These are phyloP conservation scores for Agrotis puta DNA, from an alignment of 2,888 invertebrate species.

Conservation along the genomic window DNA sequence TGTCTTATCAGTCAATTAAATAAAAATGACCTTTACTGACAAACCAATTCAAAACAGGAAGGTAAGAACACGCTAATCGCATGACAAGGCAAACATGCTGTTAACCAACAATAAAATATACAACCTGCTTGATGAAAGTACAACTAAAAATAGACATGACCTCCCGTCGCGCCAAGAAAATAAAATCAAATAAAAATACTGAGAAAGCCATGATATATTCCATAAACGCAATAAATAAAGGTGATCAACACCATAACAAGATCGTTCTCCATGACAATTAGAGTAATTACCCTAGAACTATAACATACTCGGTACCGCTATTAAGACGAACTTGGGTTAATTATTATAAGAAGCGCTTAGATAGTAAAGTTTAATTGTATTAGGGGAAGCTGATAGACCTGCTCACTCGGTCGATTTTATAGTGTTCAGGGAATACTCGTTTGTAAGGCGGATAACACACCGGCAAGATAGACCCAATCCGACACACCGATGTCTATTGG, in stretches of 20 bases:
- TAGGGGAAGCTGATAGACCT: conserved; percentile 20
- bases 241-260: conserved; percentile 32
- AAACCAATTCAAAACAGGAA: conserved; percentile 40
- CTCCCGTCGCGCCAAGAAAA: conserved; percentile 7
- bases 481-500: conserved; percentile 28
- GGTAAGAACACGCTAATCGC: conserved; percentile 21
- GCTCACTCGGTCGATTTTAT: conserved; percentile 26
- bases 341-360: conserved; percentile 48
- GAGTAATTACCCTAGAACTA: conserved; percentile 56
- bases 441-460: conserved; percentile 21
- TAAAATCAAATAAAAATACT: conserved; percentile 16
- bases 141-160: conserved; percentile 9
- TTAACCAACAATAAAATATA: conserved; percentile 26
- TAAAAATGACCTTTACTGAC: conserved; percentile 10
- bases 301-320: conserved; percentile 46
- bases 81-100: conserved; percentile 35
- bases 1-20: conserved; percentile 1
- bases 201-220: conserved; percentile 12
- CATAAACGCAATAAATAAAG: conserved; percentile 30
- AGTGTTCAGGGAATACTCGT: conserved; percentile 40
- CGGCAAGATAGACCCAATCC: conserved; percentile 29
- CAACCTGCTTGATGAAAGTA: conserved; percentile 33
- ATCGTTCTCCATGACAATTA: conserved; percentile 56
- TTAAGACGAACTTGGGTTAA: conserved; percentile 45
- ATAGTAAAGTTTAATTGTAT: conserved; percentile 56